Evolutionary conservation across 2,113 vertebrate species (phyloP), one percentile per base, ranked within the genome.

Genomic region (Burhinus bistriatus): DNA sequence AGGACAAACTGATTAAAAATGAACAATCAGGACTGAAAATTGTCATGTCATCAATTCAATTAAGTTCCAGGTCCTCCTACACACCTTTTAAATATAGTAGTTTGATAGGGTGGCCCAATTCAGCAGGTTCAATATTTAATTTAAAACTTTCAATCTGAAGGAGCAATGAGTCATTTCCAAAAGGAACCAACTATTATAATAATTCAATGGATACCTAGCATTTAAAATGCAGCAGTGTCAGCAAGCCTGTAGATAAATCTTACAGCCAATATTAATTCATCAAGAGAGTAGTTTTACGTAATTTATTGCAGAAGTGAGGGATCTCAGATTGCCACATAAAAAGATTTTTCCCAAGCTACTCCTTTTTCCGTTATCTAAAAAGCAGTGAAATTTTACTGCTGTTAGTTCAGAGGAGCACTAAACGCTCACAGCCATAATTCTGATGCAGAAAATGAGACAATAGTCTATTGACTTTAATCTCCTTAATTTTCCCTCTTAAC

Each of bases 71-170:
- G 89, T 81, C 70, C 59, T 89, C 87, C 91, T 66, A 91, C 83
- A 54, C 20, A 55, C 23, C 36, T 96, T 64, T 87, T 14, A 95
- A 96, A 75, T 47, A 61, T 18, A 76, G 23, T 44, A 51, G 40
- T 75, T 87, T 64, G 42, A 80, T 25, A 90, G 51, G 25, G 30
- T 45, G 45, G 58, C 11, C 73, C 64, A 83, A 81, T 71, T 95
- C 86, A 75, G 66, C 52, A 97, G 59, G 90, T 85, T 97, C 91
- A 94, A 91, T 88, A 97, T 96, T 95, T 92, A 92, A 97, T 94
- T 97, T 93, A 83, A 89, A 91, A 72, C 78, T 73, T 96, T 94
- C 86, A 79, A 26, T 95, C 77, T 94, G 75, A 96, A 91, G 55
- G 32, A 83, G 36, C 8, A 44, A 93, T 96, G 89, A 95, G 75